Base-by-base conservation (phyloP, 53 echinoderm and acorn worm species). In the Hippasteria phrygiana region DNA sequence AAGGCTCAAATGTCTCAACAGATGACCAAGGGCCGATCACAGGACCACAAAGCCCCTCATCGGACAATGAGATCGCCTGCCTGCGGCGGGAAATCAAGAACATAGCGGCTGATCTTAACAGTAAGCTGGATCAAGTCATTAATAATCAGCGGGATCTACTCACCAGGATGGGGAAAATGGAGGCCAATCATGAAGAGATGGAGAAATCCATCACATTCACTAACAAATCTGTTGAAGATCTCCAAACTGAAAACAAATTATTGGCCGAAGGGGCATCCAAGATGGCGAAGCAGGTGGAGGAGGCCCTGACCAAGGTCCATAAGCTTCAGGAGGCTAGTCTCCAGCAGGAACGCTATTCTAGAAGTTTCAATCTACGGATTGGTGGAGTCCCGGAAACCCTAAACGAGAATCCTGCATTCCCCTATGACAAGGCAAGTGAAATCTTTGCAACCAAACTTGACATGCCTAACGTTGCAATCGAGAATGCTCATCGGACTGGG, bases 401-500 rank as follows among this genome's bases (percentile, higher is more conserved):
- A 1, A 53, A 77, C 22, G 77, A 77, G 55, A 55, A 34, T n/a
- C 77, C 42, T 1, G 51, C 54, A 53, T 33, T 16, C 36, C 55
- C 50, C 28, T 75, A 20, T 36, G 35, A 77, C n/a, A 77, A 54
- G 55, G 77, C 53, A 32, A 62, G 69, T 5, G 83, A 66, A 26
- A 66, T 83, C 47, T 28, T 82, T 32, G 27, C 83, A 3, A 64
- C 42, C 1, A 67, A 83, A 64, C 46, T 64, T 20, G 28, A 29
- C 48, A 42, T 65, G 69, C 41, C 83, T 13, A 29, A 83, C 46
- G 27, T 83, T 27, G 62, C 26, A 31, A 82, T 82, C 7, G 64
- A 83, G 48, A 83, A 64, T 3, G 67, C 83, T 38, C 83, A 83
- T 43, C 83, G 83, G 32, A 36, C 83, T 43, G 83, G 83, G 43